Evolutionary conservation across 2,797 vertebrate species (phyloP).

Genomic region (Danio choprae): DNA sequence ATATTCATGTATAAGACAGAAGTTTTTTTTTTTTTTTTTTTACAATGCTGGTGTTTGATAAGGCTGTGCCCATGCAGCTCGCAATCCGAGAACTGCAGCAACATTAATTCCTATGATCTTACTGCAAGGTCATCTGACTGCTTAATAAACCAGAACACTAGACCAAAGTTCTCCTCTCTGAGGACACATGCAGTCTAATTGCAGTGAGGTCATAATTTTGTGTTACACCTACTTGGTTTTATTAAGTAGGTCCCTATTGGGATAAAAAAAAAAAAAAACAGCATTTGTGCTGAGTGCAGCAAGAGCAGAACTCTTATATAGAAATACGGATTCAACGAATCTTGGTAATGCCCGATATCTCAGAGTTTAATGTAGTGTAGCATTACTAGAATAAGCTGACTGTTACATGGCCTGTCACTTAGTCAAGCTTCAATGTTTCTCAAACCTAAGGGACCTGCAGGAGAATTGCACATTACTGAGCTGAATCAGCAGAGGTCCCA

Average conservation of each 20-base stretch:
- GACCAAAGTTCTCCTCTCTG: conserved; percentile 42
- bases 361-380: conserved; percentile 34
- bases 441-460: conserved; percentile 18
- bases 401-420: conserved; percentile 44
- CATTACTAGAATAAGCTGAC: conserved; percentile 53
- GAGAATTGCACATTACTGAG: conserved; percentile 33
- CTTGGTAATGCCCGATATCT: conserved; percentile 38
- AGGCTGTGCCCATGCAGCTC: neutral
- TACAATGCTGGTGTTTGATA: neutral
- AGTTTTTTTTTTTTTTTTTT: too few species aligned
- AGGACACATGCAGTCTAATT: conserved; percentile 33
- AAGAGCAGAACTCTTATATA: conserved; percentile 11
- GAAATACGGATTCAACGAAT: conserved; percentile 12
- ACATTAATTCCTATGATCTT: conserved; percentile 19
- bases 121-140: conserved; percentile 37
- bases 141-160: conserved; percentile 49
- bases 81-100: conserved; percentile 11
- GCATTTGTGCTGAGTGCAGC: conserved; percentile 52
- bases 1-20: conserved; percentile 13
- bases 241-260: conserved; percentile 44
- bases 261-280: conserved; percentile 37
- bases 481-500: conserved; percentile 43
- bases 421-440: conserved; percentile 36
- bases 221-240: conserved; percentile 50
- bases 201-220: conserved; percentile 29